A percentile compares a stretch with the other conserved stretches of the same genome.
Conservation (phyloP, 2,113 vertebrate genomes). For the Lethenteron reissneri region DNA sequence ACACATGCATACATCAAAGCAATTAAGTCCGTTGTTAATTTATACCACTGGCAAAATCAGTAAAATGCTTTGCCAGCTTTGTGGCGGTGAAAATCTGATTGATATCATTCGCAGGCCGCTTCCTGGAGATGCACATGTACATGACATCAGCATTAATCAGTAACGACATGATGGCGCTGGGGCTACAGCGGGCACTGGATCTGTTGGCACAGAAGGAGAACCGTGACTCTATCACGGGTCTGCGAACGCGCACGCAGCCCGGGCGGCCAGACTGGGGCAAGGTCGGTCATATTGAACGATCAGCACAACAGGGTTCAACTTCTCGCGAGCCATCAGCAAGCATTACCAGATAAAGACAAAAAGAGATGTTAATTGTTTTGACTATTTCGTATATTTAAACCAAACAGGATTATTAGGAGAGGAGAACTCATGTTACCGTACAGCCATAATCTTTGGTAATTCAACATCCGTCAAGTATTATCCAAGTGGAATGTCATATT, state of each 20-base stretch:
- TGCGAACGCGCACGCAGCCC: slow-evolving; percentile 45
- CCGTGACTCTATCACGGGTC: slow-evolving; percentile 46
- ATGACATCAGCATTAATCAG: slow-evolving; percentile 48
- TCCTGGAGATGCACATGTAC: slow-evolving; percentile 72
- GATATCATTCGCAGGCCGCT: slow-evolving; percentile 22
- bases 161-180: slow-evolving; percentile 62
- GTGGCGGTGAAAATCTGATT: too few species aligned
- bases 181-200: slow-evolving; percentile 65
- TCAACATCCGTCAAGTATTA: too few species aligned
- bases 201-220: slow-evolving; percentile 53
- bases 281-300: slow-evolving; percentile 19
- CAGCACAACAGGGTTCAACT: not conserved
- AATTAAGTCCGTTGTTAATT: too few species aligned
- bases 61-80: too few species aligned
- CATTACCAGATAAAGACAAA: not conserved
- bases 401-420: too few species aligned
- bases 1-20: too few species aligned
- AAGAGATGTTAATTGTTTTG: not conserved
- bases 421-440: too few species aligned
- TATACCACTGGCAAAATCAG: too few species aligned
- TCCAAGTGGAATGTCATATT: too few species aligned
- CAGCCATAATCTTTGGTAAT: too few species aligned
- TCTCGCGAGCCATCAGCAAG: not conserved
- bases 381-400: not conserved
- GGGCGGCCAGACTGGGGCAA: slow-evolving; percentile 45